phyloP scores from a whole-genome alignment of 2,797 vertebrate genomes.

The Miichthys miiuy region DNA sequence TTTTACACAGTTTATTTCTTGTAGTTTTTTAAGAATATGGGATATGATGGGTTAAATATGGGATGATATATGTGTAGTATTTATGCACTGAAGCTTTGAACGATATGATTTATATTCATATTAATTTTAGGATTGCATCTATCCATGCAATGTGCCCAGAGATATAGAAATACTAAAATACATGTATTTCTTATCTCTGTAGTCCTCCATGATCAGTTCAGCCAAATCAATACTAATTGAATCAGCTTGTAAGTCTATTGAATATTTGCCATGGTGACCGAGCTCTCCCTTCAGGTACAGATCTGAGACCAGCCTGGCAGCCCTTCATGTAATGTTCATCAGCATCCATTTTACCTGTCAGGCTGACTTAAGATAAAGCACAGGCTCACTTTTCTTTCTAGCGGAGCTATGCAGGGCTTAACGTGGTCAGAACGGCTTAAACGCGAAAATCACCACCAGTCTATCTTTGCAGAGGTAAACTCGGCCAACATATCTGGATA shows the following conservation, averaged over 20 bases:
- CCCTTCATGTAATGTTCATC: neutral
- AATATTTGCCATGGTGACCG: constrained; percentile 5
- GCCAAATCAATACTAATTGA: constrained; percentile 19
- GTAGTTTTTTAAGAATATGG: neutral
- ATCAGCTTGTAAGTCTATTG: neutral
- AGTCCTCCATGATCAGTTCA: neutral
- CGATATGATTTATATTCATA: neutral
- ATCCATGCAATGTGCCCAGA: neutral
- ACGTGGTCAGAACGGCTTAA: constrained; percentile 36
- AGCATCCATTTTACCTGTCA: constrained; percentile 34
- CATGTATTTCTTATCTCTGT: neutral
- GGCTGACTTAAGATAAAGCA: constrained; percentile 32
- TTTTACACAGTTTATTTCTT: constrained; percentile 6
- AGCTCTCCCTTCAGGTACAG: neutral
- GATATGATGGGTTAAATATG: neutral
- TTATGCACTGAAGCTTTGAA: constrained; percentile 3
- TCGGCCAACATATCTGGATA: constrained; percentile 18
- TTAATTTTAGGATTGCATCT: neutral
- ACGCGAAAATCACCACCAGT: constrained; percentile 35
- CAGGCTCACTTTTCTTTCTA: constrained; percentile 28
- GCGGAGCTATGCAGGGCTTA: constrained; percentile 27
- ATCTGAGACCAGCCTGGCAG: constrained; percentile 13
- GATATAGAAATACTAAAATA: neutral
- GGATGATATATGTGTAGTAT: neutral
- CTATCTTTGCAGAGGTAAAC: constrained; percentile 29